Evolutionary conservation across 2,888 invertebrate species (phyloP).

Genomic region (Heliconius cydno): DNA sequence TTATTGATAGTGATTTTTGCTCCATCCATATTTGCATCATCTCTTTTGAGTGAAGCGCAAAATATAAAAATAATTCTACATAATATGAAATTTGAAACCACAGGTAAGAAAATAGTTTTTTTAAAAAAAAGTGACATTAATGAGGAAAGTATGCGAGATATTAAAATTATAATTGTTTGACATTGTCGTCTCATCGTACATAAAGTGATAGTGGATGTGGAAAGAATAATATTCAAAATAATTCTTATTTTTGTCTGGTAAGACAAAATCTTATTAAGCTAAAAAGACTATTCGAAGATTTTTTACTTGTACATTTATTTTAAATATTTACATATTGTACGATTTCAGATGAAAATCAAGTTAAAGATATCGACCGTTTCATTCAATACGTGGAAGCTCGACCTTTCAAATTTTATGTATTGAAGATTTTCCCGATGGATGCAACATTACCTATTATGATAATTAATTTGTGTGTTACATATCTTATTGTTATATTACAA

Average conservation of each 20-base stretch:
- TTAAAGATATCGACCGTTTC: slow-evolving; percentile 31
- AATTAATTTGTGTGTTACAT: slow-evolving; percentile 41
- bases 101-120: slow-evolving; percentile 2
- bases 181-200: no score
- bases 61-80: slow-evolving; percentile 39
- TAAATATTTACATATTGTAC: no score
- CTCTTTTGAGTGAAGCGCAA: slow-evolving; percentile 22
- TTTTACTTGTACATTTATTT: no score
- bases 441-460: slow-evolving; percentile 34
- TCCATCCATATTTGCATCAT: slow-evolving; percentile 29
- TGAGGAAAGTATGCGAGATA: no score
- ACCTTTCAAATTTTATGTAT: slow-evolving; percentile 41
- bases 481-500: slow-evolving; percentile 45
- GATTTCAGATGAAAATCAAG: slow-evolving; percentile 33
- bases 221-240: no score
- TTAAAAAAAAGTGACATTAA: no score
- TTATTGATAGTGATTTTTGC: slow-evolving; percentile 26
- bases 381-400: slow-evolving; percentile 41
- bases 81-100: slow-evolving; percentile 29
- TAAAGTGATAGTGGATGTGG: no score
- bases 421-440: slow-evolving; percentile 42
- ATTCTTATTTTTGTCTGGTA: no score
- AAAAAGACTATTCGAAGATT: no score
- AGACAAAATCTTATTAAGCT: no score
- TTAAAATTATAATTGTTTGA: no score